Percentiles rank a stretch among this genome's conserved stretches.
phyloP scores from a whole-genome alignment of 2,888 invertebrate genomes.

The Thysanoteuthis rhombus region DNA sequence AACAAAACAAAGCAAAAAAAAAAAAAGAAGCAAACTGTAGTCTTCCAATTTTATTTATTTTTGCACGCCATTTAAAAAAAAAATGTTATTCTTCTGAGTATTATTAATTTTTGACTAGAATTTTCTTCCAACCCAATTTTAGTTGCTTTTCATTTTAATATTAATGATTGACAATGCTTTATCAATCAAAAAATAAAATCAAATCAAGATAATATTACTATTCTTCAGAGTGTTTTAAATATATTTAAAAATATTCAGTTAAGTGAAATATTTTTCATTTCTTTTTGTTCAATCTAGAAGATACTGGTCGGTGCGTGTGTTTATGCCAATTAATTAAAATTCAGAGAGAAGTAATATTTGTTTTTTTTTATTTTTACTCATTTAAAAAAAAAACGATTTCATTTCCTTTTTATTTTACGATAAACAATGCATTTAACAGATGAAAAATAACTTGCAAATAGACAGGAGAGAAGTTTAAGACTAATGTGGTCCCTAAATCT shows the following conservation, averaged over 20 bases:
- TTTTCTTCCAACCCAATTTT: too few relatives aligned
- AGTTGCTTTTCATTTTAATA: too few relatives aligned
- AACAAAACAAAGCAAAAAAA: too few relatives aligned
- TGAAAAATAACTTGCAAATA: not conserved
- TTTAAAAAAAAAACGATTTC: not conserved
- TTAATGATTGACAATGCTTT: too few relatives aligned
- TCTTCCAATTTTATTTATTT: too few relatives aligned
- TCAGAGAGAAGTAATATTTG: not conserved
- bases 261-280: not conserved
- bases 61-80: too few relatives aligned
- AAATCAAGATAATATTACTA: too few relatives aligned
- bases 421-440: not conserved
- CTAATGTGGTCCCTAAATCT: not conserved
- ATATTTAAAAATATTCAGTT: not conserved
- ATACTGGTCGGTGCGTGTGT: not conserved
- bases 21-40: too few relatives aligned
- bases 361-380: not conserved
- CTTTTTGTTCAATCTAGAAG: not conserved
- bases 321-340: not conserved
- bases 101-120: too few relatives aligned
- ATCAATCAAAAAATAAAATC: too few relatives aligned
- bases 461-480: not conserved
- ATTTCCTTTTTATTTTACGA: not conserved
- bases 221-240: not conserved
- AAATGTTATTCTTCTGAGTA: too few relatives aligned